These are phyloP conservation scores for Pluvianellus socialis DNA, from an alignment of 2,113 vertebrate species.

Conservation along the genomic window DNA sequence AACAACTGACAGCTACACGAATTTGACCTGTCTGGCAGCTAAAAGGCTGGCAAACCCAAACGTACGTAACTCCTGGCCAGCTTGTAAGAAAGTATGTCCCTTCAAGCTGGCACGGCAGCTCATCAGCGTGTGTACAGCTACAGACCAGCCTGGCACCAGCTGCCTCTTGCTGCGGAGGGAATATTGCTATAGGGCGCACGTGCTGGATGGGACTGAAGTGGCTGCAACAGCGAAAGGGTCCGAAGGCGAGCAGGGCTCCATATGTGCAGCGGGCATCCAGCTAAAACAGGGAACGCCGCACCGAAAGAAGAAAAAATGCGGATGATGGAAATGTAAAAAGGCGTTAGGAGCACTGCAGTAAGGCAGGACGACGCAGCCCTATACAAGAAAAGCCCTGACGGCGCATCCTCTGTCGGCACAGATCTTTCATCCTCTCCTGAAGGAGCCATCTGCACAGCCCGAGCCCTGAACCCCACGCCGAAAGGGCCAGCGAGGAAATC, in stretches of 20 bases:
- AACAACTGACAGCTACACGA: neutral
- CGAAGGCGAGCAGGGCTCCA: neutral
- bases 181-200: neutral
- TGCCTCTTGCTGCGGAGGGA: neutral
- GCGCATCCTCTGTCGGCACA: neutral
- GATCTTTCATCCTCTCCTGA: neutral
- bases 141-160: slow-evolving; percentile 14
- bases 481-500: neutral
- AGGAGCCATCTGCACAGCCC: neutral
- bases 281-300: neutral
- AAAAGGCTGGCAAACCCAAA: slow-evolving; percentile 23
- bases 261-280: accelerated
- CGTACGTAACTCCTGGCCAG: neutral
- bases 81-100: neutral
- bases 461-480: neutral
- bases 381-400: neutral
- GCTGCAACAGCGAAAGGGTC: neutral
- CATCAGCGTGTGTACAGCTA: neutral
- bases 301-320: neutral
- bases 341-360: neutral
- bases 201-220: neutral
- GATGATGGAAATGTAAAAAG: neutral
- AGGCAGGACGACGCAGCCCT: neutral
- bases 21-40: slow-evolving; percentile 29
- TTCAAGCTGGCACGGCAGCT: neutral